Conservation (phyloP, 2,797 vertebrate genomes). For the Hydrocynus forskahlii region DNA sequence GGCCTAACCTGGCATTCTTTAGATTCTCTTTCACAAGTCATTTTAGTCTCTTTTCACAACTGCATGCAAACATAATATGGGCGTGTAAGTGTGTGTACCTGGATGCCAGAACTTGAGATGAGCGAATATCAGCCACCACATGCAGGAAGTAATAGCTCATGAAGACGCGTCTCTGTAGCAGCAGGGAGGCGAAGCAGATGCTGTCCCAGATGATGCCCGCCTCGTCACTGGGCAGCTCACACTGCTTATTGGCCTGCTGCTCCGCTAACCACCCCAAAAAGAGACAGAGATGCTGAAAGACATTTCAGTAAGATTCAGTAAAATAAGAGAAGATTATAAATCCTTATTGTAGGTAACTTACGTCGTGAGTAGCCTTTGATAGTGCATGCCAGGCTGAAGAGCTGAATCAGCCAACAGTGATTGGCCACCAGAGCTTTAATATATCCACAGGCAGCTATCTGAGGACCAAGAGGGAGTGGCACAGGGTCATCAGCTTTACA, state of each 20-base stretch:
- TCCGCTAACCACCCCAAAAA: conserved; percentile 63
- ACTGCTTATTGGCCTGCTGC: conserved; percentile 72
- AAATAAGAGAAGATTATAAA: neutral
- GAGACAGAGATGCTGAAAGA: no score
- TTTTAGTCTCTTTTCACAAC: no score
- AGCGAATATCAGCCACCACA: conserved; percentile 91
- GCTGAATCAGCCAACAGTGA: conserved; percentile 93
- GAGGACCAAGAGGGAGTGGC: neutral
- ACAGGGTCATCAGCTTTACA: neutral
- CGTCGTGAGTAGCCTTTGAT: conserved; percentile 93
- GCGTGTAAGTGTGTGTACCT: conserved; percentile 76
- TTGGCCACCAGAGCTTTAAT: conserved; percentile 86
- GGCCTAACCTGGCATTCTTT: no score
- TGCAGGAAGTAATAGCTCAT: conserved; percentile 96
- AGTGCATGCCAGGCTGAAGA: conserved; percentile 93
- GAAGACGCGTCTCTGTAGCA: conserved; percentile 93
- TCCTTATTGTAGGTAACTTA: conserved; percentile 72
- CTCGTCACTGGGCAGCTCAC: conserved; percentile 91
- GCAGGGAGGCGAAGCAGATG: conserved; percentile 92
- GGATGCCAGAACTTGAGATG: conserved; percentile 91
- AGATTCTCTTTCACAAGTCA: no score
- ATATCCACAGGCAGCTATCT: conserved; percentile 95
- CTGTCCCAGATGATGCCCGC: conserved; percentile 97
- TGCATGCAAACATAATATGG: neutral
- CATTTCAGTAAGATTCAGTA: neutral